Conservation (phyloP, 2,113 vertebrate genomes). For the Etia nguti region DNA sequence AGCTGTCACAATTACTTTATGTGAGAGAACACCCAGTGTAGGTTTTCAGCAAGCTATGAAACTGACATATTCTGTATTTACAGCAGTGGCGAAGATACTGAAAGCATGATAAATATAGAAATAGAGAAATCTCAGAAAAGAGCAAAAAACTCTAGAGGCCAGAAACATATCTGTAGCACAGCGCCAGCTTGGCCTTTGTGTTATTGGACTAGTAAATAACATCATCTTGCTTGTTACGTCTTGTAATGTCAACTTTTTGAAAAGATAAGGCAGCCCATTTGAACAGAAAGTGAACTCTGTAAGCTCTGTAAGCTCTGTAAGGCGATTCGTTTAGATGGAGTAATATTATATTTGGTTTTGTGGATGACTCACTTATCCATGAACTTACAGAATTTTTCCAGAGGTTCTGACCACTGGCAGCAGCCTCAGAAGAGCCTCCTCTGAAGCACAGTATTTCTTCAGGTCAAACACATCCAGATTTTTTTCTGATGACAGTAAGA, state of each 20-base stretch:
- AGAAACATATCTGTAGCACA: background rate
- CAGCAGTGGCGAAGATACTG: background rate
- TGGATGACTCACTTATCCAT: background rate
- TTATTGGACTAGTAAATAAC: background rate
- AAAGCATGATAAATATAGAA: background rate
- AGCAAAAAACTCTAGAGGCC: too few relatives aligned
- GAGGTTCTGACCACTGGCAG: background rate
- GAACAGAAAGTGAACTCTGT: background rate
- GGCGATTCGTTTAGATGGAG: background rate
- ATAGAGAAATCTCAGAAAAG: background rate
- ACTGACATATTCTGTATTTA: background rate
- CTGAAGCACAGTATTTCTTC: background rate
- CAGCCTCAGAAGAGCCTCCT: background rate
- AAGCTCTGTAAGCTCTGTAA: background rate
- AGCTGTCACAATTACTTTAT: background rate
- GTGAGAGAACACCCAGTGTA: background rate
- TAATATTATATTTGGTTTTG: background rate
- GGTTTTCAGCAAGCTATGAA: background rate
- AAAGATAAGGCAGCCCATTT: too few relatives aligned
- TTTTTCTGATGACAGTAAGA: background rate
- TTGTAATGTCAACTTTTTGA: background rate
- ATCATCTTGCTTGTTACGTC: background rate
- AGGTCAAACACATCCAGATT: background rate
- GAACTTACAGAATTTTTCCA: background rate
- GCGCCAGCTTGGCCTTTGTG: background rate